Base-by-base conservation (phyloP, 2,888 invertebrate species). In the Orthonychiurus folsomi region DNA sequence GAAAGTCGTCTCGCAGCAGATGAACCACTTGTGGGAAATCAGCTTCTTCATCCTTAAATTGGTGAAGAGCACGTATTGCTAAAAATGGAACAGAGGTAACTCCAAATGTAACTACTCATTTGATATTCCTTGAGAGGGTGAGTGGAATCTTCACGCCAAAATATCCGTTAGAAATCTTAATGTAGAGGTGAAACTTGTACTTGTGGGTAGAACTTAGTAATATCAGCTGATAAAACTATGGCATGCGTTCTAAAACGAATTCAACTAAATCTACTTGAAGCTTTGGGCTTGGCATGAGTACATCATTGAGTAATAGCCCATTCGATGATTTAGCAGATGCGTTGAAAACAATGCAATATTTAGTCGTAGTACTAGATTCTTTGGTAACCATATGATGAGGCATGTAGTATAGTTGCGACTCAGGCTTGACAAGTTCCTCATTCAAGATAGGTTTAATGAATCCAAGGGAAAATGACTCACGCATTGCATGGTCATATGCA, bases 161-260 rank as follows among this genome's bases (percentile, higher is more conserved):
- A 5, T 9, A 37, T 5, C 15, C 37, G 5, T 37, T 37, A 15
- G 15, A 37, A 37, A 37, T 37, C n/a, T n/a, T n/a, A n/a, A n/a
- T n/a, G n/a, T n/a, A n/a, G n/a, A n/a, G n/a, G n/a, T n/a, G n/a
- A n/a, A n/a, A 37, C 37, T 37, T 37, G 3, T 3, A 37, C 20
- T 47, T 57, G 57, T 28, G 9, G 9, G 57, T 27, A 57, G 37
- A 57, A 57, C 20, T 57, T 57, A 5, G n/a, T 12, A 23, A 57
- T 57, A 21, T 57, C 57, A 3, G 57, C 27, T n/a, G 20, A n/a
- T 3, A 57, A n/a, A 3, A 37, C 57, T n/a, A 27, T n/a, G 5
- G 20, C 28, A 47, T 57, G 37, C 9, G 57, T 47, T n/a, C 57
- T 5, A 25, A 57, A 28, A 21, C 57, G 20, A 37, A 57, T 57